Base-by-base conservation (phyloP, 2,797 vertebrate species). In the Picus viridis region DNA sequence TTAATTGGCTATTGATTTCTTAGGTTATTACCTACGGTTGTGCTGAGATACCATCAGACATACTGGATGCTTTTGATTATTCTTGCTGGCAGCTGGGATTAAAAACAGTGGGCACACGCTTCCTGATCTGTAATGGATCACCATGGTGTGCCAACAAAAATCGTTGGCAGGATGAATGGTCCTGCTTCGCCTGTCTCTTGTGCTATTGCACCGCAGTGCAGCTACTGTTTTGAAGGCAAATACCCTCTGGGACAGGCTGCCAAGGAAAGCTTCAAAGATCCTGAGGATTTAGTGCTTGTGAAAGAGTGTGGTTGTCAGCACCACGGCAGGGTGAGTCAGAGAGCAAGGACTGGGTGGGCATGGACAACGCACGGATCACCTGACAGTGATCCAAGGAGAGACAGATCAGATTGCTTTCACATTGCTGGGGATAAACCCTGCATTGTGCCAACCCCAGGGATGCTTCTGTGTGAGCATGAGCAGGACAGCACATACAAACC, bases 1-100 rank as follows among this genome's bases (percentile, higher is more conserved):
- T 97, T 97, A 97, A 97, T 97, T 97, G 96, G 94, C 88, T 97
- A 96, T 97, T 77, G 95, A 97, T 97, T 95, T 93, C 86, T 92
- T 94, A 91, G 83, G 93, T 91, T 95, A 94, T 96, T 96, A 96
- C 96, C 94, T 92, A 95, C 10, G 20, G 84, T 89, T 90, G 93
- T 80, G 88, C 89, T 79, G 79, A 89, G 87, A 89, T 86, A 94
- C 89, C 51, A 5, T 95, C 87, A 93, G 88, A 88, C 2, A 6
- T 86, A 73, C 78, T 96, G 77, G 93, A 94, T 94, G 93, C 56
- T 95, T 94, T 86, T 90, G 89, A 94, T 95, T 96, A 95, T 93
- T 93, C 86, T 91, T 90, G 67, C 77, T 95, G 92, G 92, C 95
- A 96, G 93, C 88, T 92, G 84, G 90, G 92, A 94, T 95, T 95